Evolutionary conservation across 2,888 invertebrate genomes (phyloP), one percentile per base, ranked within the genome.

Genomic region (Mimumesa dahlbomi): DNA sequence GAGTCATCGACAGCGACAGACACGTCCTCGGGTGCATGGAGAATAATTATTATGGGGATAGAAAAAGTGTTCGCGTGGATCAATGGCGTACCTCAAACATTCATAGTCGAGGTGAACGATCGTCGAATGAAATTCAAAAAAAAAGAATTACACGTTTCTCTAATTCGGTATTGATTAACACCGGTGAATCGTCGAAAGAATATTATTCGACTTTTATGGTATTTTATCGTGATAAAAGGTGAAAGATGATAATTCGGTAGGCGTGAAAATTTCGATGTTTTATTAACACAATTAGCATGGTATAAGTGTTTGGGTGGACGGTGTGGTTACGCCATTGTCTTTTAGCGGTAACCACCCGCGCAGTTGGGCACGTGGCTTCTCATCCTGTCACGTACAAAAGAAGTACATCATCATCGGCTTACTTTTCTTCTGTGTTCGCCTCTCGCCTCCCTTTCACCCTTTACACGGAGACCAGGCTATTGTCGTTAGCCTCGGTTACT

Each of bases 341-440:
- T n/a, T 53, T 25, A 16, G 31, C 11, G 38, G 25, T 21, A 68
- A 38, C 68, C 74, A 70, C 64, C 70, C 71, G 64, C 62, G 19
- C 59, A 64, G 42, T 46, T n/a, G 56, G 83, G 84, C 83, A 82
- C 84, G 84, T 82, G 84, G 82, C 83, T 36, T 49, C 34, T 73
- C 82, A 79, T 84, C 79, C 82, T 78, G 84, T 84, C 84, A 84
- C 82, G 84, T 84, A 83, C 53, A 18, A 50, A n/a, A 67, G 61
- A 52, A 62, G 62, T 68, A 80, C 80, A 77, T 81, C 73, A 57
- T 79, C 77, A 62, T 76, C 72, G 58, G 64, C 38, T 69, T 63
- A 58, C 40, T 65, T 61, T 49, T 64, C 67, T 13, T 36, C 53
- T 63, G 58, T 31, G 56, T 40, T 43, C 43, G 50, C 38, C 7